Evolutionary conservation across 2,888 invertebrate genomes (phyloP), one percentile per base, ranked within the genome.

Genomic region (Venusia cambrica): DNA sequence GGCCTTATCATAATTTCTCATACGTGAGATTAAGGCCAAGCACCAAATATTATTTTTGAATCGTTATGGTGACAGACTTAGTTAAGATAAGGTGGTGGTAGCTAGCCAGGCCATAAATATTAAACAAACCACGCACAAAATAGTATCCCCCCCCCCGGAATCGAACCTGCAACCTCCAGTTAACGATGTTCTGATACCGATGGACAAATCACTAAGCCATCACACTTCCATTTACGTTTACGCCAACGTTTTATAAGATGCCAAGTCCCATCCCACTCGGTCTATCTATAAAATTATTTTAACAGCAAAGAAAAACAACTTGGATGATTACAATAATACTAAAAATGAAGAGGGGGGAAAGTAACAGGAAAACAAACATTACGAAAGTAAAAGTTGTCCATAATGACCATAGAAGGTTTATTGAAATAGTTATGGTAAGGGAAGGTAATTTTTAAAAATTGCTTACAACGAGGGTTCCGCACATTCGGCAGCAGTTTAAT

Each of bases 361-460:
- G 58, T 67, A 70, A 62, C 57, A 64, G 60, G 61, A 66, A 64
- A 72, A 68, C 69, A 73, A 75, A 73, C 65, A 71, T 72, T 65
- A 62, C 57, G 69, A 77, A 80, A 77, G 78, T 66, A 76, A 78
- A 79, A 79, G 77, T 77, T 69, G 66, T 64, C 73, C 71, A 77
- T 80, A 76, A 73, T 68, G 71, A 73, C 73, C 73, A 71, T 75
- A 73, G 77, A 75, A 72, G 64, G 73, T 81, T 78, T 80, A 83
- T 81, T 81, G 77, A 77, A 79, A 83, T 77, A 80, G 80, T 77
- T 73, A 79, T 70, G 70, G 68, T 65, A 48, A 58, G 56, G 55
- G 61, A 64, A 66, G 73, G 78, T 76, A 75, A 80, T 80, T 81
- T 77, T 79, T 57, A 73, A 80, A 83, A 81, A 81, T 74, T 75